Evolutionary conservation across 1,140 invertebrate genomes (phyloP).

Genomic region (Heliconius hermathena): DNA sequence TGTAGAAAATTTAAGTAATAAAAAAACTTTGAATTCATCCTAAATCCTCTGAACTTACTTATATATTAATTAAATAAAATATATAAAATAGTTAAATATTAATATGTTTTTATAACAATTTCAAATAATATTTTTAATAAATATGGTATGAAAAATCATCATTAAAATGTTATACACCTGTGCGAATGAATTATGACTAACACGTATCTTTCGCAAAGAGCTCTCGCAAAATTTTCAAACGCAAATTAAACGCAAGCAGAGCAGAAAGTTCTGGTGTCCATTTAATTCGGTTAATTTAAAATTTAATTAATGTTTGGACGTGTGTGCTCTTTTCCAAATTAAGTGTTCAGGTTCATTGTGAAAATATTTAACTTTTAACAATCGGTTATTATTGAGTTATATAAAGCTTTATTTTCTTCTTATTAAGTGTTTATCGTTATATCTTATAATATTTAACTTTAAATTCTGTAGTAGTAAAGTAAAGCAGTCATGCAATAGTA

Average conservation of each 20-base stretch:
- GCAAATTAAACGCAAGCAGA: slow-evolving; percentile 27
- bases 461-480: too few relatives aligned
- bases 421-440: too few relatives aligned
- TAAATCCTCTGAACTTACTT: too few relatives aligned
- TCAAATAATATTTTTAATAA: too few relatives aligned
- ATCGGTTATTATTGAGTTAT: background rate
- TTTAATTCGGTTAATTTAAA: slow-evolving; percentile 24
- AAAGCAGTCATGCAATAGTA: too few relatives aligned
- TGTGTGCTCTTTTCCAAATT: slow-evolving; percentile 3
- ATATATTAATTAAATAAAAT: too few relatives aligned
- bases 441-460: too few relatives aligned
- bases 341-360: background rate
- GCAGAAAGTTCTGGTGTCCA: slow-evolving; percentile 15
- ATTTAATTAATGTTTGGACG: slow-evolving; percentile 21
- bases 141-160: background rate
- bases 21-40: too few relatives aligned
- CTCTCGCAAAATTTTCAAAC: slow-evolving; percentile 14
- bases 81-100: too few relatives aligned
- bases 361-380: background rate
- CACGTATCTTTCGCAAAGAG: background rate
- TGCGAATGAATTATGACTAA: background rate
- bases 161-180: background rate
- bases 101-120: too few relatives aligned
- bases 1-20: too few relatives aligned
- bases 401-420: too few relatives aligned